phyloP scores from a whole-genome alignment of 2,888 invertebrate genomes.

The Caenorhabditis afra region DNA sequence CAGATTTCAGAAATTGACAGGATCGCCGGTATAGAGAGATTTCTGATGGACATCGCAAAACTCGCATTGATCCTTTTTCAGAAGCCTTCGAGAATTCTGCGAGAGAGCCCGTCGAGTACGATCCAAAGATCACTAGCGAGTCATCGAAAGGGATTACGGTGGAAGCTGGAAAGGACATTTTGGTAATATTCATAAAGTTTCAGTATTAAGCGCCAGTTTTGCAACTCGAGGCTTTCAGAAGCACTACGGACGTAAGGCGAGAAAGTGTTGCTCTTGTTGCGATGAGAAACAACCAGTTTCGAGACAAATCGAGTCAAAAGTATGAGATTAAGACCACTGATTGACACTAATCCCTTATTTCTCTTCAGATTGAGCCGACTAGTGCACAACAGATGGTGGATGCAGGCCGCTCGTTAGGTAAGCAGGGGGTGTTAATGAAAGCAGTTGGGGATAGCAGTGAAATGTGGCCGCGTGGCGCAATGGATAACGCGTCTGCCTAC shows the following conservation, averaged over 20 bases:
- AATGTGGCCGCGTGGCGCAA: constrained; percentile 71
- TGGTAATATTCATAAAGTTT: too few relatives aligned
- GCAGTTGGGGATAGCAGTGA: neutral
- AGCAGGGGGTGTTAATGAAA: neutral
- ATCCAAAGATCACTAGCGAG: constrained; percentile 24
- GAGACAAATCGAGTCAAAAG: constrained; percentile 38
- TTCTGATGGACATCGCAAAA: neutral
- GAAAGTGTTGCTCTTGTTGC: constrained; percentile 52
- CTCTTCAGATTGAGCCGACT: constrained; percentile 17
- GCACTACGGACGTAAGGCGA: constrained; percentile 17
- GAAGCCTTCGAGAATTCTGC: constrained; percentile 53
- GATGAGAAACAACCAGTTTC: constrained; percentile 53
- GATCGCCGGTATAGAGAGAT: constrained; percentile 31
- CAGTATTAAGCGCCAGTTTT: too few relatives aligned
- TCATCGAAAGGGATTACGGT: constrained; percentile 37
- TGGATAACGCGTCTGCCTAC: constrained; percentile 81
- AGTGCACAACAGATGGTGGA: constrained; percentile 21
- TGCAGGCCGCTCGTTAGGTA: constrained; percentile 16
- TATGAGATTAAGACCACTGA: neutral
- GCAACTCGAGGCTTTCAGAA: constrained; percentile 6
- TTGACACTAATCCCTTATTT: neutral
- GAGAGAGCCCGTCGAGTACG: constrained; percentile 41
- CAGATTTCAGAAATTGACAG: constrained; percentile 53
- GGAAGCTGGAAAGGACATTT: constrained; percentile 27
- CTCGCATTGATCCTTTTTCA: constrained; percentile 9